Base-by-base conservation (phyloP, 2,888 invertebrate species). In the Cerastoderma edule region DNA sequence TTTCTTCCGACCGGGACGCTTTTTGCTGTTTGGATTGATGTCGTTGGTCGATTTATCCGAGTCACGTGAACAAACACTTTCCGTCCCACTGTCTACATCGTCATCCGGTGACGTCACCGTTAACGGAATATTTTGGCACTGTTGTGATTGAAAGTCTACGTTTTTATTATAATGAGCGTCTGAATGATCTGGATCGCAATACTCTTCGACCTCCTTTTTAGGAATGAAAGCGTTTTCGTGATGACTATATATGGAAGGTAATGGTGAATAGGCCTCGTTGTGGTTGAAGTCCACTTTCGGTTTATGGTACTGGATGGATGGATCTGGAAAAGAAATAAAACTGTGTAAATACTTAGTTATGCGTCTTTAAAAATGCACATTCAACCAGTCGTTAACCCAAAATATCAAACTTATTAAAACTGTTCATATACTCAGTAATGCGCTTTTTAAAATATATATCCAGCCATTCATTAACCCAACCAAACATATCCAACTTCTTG, bases 1-100 rank as follows among this genome's bases (percentile, higher is more conserved):
- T 78, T 88, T 88, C 66, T 89, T 89, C 44, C 89, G 77, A 0
- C 89, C 89, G 0, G 89, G 89, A 66, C 88, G 81, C 65, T 86
- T 85, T 64, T 80, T 83, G 27, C 69, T 67, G 24, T 48, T 50
- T 66, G 50, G 48, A 66, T 50, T 66, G 28, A 60, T 72, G 39
- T 60, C n/a, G n/a, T n/a, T n/a, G 24, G 27, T 69, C 33, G 72
- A 66, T 48, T 72, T 68, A 30, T 79, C 75, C 1, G 76, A 78
- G 48, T 78, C 77, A 53, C 75, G 76, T 22, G 82, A 82, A 60
- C 76, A 69, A 48, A 74, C 67, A 44, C 79, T 82, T 60, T 82
- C 82, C 16, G 79, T 82, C 8, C 82, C 82, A 50, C 82, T 82
- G 48, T 82, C 82, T 13, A 67, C 72, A 46, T 81, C 78, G 67